Percentiles rank a stretch among this genome's conserved stretches.
These are phyloP conservation scores for Pachyrhynchus sulphureomaculatus DNA, from an alignment of 1,140 invertebrate genomes.

Conservation along the genomic window DNA sequence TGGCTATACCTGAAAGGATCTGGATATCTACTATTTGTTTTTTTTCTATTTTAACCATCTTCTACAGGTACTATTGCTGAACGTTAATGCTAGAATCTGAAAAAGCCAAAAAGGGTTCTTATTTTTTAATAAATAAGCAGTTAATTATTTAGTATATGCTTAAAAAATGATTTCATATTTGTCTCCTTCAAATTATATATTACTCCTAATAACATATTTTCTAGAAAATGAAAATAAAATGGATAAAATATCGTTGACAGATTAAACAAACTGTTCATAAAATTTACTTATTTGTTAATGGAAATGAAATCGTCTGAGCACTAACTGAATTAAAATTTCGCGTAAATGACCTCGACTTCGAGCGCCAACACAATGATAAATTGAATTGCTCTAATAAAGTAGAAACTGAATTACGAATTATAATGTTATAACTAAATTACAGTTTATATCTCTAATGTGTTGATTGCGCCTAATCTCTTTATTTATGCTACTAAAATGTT, in stretches of 20 bases:
- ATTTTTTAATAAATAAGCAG: no score
- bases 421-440: slow-evolving; percentile 7
- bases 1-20: no score
- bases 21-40: no score
- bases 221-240: slow-evolving; percentile 1
- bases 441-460: slow-evolving; percentile 1
- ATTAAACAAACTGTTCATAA: slow-evolving; percentile 25
- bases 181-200: no score
- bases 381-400: slow-evolving; percentile 33
- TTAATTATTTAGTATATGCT: no score
- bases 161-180: no score
- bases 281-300: slow-evolving; percentile 43
- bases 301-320: slow-evolving; percentile 43
- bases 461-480: neutral
- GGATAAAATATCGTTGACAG: slow-evolving; percentile 22
- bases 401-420: slow-evolving; percentile 21
- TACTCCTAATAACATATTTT: no score
- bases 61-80: no score
- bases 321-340: slow-evolving; percentile 44
- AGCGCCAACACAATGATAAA: slow-evolving; percentile 38
- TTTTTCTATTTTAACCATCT: no score
- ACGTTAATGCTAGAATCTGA: no score
- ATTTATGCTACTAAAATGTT: no score
- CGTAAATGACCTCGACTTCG: slow-evolving; percentile 38
- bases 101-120: no score